These are phyloP conservation scores for Noctua pronuba DNA, from an alignment of 2,888 invertebrate species.

Conservation along the genomic window DNA sequence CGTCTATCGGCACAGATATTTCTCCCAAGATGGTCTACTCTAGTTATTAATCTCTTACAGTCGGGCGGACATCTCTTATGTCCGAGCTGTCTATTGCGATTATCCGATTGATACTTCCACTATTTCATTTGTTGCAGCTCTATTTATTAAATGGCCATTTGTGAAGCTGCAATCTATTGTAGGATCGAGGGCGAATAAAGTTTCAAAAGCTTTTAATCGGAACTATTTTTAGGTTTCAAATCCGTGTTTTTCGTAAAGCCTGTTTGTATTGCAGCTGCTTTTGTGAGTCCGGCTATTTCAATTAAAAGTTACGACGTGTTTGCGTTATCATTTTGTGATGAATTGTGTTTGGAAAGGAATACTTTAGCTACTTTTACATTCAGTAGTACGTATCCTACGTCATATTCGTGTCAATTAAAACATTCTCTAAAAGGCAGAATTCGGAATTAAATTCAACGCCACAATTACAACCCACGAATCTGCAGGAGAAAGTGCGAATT, in stretches of 20 bases:
- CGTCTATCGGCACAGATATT: conserved; percentile 73
- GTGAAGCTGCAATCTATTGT: conserved; percentile 45
- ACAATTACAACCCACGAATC: conserved; percentile 20
- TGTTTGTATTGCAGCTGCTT: background rate
- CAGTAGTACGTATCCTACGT: background rate
- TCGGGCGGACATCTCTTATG: conserved; percentile 47
- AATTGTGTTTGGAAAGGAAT: background rate
- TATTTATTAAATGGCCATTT: conserved; percentile 50
- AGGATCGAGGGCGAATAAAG: conserved; percentile 25
- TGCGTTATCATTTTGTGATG: conserved; percentile 2
- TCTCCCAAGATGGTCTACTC: conserved; percentile 53
- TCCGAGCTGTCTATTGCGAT: conserved; percentile 52
- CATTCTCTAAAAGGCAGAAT: background rate
- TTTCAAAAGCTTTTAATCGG: conserved; percentile 43
- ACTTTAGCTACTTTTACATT: background rate
- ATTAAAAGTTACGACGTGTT: conserved; percentile 20
- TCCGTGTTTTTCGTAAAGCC: conserved; percentile 13
- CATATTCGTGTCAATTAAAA: background rate
- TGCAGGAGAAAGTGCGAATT: conserved; percentile 41
- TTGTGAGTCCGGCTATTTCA: background rate
- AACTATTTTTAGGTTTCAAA: conserved; percentile 22
- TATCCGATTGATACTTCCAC: conserved; percentile 49
- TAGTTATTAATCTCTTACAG: conserved; percentile 65
- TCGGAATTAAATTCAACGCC: conserved; percentile 4
- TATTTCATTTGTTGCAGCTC: conserved; percentile 40